Evolutionary conservation across 2,888 invertebrate genomes (phyloP).

Genomic region (Chorisops tibialis): DNA sequence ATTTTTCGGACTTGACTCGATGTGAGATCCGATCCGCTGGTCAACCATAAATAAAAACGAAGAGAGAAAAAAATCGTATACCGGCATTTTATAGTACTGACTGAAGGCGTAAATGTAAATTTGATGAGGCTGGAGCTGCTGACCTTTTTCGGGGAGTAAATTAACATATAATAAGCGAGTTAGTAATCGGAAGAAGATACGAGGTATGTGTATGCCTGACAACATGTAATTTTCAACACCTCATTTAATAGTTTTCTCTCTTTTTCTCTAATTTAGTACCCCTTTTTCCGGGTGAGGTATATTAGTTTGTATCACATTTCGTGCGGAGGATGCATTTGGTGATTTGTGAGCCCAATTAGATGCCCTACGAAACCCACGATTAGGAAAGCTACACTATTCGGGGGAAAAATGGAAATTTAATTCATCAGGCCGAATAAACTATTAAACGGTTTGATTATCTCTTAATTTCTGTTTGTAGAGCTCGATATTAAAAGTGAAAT

Average conservation of each 20-base stretch:
- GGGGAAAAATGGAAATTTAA: too few relatives aligned
- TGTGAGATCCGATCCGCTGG: neutral
- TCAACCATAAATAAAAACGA: slow-evolving; percentile 8
- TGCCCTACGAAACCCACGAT: too few relatives aligned
- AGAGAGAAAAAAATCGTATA: slow-evolving; percentile 5
- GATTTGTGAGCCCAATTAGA: too few relatives aligned
- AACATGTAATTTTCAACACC: slow-evolving; percentile 26
- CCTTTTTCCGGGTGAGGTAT: too few relatives aligned
- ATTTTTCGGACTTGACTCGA: too few relatives aligned
- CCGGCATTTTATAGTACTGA: slow-evolving; percentile 10
- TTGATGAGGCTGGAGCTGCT: slow-evolving; percentile 20
- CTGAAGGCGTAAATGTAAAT: slow-evolving; percentile 24
- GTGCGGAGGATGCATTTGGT: too few relatives aligned
- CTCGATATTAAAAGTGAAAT: too few relatives aligned
- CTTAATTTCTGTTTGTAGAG: too few relatives aligned
- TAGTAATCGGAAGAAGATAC: neutral
- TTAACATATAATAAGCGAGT: slow-evolving; percentile 24
- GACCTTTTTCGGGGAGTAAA: slow-evolving; percentile 22
- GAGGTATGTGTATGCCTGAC: neutral
- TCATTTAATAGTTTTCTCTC: slow-evolving; percentile 17
- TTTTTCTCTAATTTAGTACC: slow-evolving; percentile 7
- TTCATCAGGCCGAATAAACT: too few relatives aligned
- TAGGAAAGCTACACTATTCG: too few relatives aligned
- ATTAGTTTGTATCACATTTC: too few relatives aligned
- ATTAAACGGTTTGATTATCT: too few relatives aligned